Base-by-base conservation (phyloP, 1,140 invertebrate genomes). In the Tetramorium parvispinum region DNA sequence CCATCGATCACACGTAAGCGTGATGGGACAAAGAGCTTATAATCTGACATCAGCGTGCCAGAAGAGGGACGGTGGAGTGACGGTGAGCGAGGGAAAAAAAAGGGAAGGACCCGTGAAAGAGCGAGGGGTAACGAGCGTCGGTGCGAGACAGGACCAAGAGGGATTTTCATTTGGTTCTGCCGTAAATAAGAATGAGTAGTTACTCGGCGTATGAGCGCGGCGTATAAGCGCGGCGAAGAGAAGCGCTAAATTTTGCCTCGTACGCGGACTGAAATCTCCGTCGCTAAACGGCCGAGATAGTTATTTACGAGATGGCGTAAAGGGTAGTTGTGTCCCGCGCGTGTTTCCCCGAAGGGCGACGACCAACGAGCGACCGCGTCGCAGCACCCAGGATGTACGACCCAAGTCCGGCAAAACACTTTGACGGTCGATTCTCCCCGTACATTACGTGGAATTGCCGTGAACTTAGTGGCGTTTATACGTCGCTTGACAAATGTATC, bases 1-100 rank as follows among this genome's bases (percentile, higher is more conserved):
- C 55, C 88, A 90, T 90, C 89, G 85, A 90, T 90, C 88, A 89
- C 88, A 77, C 87, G 87, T 83, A 88, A 76, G 32, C 88, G 85
- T 85, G 89, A 89, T 90, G 57, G 82, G 75, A 90, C 88, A 87
- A 90, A 85, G 87, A 89, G 78, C 59, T 73, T 65, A 85, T 90
- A 90, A 90, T 90, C 85, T 77, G 88, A 87, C 88, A 89, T 87
- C 46, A 59, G 66, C 37, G 49, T 32, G 49, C 55, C 73, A 70
- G 68, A 37, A 55, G 65, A 79, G 13, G n/a, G 65, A 76, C 46
- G 78, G 65, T 49, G 66, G 21, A 59, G 75, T 40, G 70, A 85
- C 43, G n/a, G 32, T 18, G 59, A 61, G 21, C 16, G n/a, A 21
- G 5, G 51, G 32, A 21, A 40, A 53, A 24, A 63, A 51, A 53